Evolutionary conservation across 2,113 vertebrate genomes (phyloP).

Genomic region (Zosterops lateralis): DNA sequence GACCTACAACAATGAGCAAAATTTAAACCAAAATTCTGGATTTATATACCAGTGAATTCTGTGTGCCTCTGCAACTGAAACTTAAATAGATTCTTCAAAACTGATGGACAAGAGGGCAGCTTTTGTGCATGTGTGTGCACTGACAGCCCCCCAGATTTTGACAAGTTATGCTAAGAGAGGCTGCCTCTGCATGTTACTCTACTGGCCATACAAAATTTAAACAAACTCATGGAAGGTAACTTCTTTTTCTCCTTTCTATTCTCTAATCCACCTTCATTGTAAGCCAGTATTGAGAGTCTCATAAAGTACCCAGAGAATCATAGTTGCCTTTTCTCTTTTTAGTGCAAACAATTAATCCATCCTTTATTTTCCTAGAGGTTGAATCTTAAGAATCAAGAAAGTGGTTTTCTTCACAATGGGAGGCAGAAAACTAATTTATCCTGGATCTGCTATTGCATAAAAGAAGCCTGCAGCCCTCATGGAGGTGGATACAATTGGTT

Average conservation of each 20-base stretch:
- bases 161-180: background rate
- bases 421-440: background rate
- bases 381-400: background rate
- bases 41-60: background rate
- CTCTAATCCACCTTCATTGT: background rate
- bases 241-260: background rate
- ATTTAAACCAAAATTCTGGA: background rate
- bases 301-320: background rate
- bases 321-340: background rate
- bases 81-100: background rate
- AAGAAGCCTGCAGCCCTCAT: background rate
- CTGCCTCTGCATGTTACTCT: background rate
- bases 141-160: background rate
- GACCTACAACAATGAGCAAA: background rate
- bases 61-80: background rate
- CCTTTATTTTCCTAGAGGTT: background rate
- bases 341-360: background rate
- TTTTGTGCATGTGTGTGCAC: background rate
- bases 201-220: background rate
- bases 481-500: background rate
- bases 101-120: background rate
- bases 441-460: background rate
- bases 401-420: background rate
- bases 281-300: background rate
- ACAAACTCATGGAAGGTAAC: background rate